Percentiles rank a stretch among this genome's conserved stretches.
These are phyloP conservation scores for Platycheirus albimanus DNA, from an alignment of 2,888 invertebrate genomes.

Conservation along the genomic window DNA sequence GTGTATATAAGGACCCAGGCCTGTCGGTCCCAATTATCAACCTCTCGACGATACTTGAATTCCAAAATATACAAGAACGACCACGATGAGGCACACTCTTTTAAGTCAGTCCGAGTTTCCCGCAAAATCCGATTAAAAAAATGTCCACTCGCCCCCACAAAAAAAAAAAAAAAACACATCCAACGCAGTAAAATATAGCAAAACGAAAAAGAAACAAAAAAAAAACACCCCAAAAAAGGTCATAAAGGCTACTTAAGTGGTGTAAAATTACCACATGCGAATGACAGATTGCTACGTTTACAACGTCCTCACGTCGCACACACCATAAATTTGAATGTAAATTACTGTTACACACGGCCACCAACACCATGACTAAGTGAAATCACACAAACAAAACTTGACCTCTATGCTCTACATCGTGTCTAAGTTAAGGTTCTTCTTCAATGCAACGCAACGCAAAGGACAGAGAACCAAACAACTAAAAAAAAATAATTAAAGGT, in stretches of 20 bases:
- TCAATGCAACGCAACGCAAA: background rate
- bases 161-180: too few relatives aligned
- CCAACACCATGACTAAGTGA: background rate
- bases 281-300: constrained; percentile 72
- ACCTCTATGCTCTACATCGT: constrained; percentile 39
- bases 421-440: background rate
- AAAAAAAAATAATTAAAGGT: constrained; percentile 48
- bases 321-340: constrained; percentile 48
- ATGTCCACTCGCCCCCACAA: too few relatives aligned
- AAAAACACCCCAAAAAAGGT: constrained; percentile 50
- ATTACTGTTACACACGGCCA: constrained; percentile 50
- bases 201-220: constrained; percentile 18
- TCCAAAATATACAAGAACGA: constrained; percentile 2
- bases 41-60: constrained; percentile 35
- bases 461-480: too few relatives aligned
- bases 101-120: constrained; percentile 1
- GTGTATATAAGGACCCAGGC: too few relatives aligned
- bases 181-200: too few relatives aligned
- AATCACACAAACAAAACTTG: constrained; percentile 26
- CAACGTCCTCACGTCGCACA: constrained; percentile 56
- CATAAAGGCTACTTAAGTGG: constrained; percentile 73
- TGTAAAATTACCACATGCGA: constrained; percentile 72
- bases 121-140: constrained; percentile 66
- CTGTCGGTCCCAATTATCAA: constrained; percentile 52
- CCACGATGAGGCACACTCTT: background rate